A percentile compares a stretch with the other conserved stretches of the same genome.
These are phyloP conservation scores for Samia ricini DNA, from an alignment of 1,140 invertebrate species.

Conservation along the genomic window DNA sequence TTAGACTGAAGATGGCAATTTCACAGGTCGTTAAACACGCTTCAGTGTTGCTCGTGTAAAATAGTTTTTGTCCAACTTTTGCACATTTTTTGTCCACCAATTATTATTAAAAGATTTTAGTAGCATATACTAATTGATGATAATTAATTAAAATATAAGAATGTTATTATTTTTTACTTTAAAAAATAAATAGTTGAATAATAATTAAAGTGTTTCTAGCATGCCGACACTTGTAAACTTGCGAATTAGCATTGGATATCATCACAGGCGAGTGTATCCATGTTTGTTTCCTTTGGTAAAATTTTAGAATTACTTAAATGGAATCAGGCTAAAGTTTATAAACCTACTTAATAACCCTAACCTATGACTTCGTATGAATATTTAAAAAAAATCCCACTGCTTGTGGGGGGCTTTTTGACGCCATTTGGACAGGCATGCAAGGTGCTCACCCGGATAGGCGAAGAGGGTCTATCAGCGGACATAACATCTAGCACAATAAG, in stretches of 20 bases:
- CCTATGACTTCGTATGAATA: too few species aligned
- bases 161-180: background rate
- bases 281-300: background rate
- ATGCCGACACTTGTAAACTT: background rate
- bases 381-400: too few species aligned
- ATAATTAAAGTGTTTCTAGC: background rate
- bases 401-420: too few species aligned
- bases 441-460: too few species aligned
- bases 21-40: constrained; percentile 49
- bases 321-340: too few species aligned
- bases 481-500: too few species aligned
- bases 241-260: background rate
- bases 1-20: constrained; percentile 52
- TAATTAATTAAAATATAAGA: background rate
- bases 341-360: too few species aligned
- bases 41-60: constrained; percentile 5
- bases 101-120: background rate
- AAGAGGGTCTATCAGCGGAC: too few species aligned
- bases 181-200: background rate
- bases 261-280: background rate
- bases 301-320: too few species aligned
- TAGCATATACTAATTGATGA: background rate
- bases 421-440: too few species aligned
- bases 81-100: background rate
- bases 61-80: background rate